Conservation (phyloP, 2,797 vertebrate genomes). For the Scolopax bukidnonensis region DNA sequence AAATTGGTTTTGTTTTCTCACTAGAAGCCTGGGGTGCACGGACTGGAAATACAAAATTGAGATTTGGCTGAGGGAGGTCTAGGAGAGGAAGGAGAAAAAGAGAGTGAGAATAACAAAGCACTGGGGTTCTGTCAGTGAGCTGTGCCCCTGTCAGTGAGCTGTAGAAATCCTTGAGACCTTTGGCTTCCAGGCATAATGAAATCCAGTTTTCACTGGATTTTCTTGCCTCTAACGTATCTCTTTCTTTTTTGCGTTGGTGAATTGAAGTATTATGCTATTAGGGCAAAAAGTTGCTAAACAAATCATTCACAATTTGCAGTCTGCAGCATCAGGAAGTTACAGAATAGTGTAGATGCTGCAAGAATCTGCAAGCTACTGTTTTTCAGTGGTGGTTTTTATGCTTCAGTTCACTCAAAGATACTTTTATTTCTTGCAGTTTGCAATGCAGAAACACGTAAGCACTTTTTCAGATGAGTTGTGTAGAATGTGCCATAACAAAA, state of each 20-base stretch:
- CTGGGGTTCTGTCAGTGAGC: neutral
- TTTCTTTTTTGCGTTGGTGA: neutral
- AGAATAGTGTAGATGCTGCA: neutral
- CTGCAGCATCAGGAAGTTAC: neutral
- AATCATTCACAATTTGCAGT: neutral
- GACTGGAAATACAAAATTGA: neutral
- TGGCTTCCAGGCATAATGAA: neutral
- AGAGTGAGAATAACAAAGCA: neutral
- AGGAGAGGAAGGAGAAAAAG: neutral
- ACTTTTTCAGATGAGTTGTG: neutral
- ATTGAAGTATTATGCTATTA: neutral
- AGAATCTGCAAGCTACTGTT: neutral
- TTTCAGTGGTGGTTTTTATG: neutral
- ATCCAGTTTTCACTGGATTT: neutral
- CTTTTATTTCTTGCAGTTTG: neutral
- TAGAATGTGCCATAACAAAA: neutral
- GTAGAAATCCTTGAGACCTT: neutral
- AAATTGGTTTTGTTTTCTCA: neutral
- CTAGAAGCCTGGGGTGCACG: neutral
- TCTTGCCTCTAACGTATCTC: neutral
- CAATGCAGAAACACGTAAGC: neutral
- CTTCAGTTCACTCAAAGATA: neutral
- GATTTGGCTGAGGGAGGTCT: neutral
- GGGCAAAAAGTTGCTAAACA: neutral
- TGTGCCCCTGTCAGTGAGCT: rapidly evolving